Evolutionary conservation across 2,888 invertebrate genomes (phyloP), one percentile per base, ranked within the genome.

Genomic region (Tetragnatha montana): DNA sequence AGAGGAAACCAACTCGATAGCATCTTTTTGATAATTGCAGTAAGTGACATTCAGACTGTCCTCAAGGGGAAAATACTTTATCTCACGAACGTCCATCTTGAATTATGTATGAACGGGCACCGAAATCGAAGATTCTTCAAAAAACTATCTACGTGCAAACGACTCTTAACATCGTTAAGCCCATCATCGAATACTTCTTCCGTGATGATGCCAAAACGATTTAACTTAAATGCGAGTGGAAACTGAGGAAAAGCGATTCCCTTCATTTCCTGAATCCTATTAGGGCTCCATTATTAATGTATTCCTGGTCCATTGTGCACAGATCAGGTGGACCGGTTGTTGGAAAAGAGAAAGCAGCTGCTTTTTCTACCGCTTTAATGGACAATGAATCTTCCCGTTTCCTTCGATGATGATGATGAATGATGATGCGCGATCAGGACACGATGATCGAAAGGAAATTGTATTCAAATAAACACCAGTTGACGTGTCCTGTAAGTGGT

Each of bases 211-310:
- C 71, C 70, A 76, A 81, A 87, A 81, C 76, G 87, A 49, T 87
- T 87, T 71, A 81, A 81, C 76, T 81, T 82, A 87, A 87, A 87
- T 81, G 87, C 49, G 73, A 84, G 76, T 68, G 10, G 84, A n/a
- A 70, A 70, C 47, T 19, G 19, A 21, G 21, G 22, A 51, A 74
- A 51, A 60, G 47, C 75, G 68, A 69, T 69, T 49, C 70, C 12
- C 35, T 75, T 75, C 50, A 76, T 79, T 79, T 75, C 83, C 75
- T 83, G 68, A 14, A 6, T 83, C 60, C 60, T 86, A 86, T 79
- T 86, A 80, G 17, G 79, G 60, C 78, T 85, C 79, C 79, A 79
- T 79, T 80, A 86, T 86, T 86, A 86, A 86, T 86, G 86, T 73
- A 86, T 79, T 86, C 70, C 51, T 10, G 73, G 71, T 51, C 79